Evolutionary conservation across 2,113 vertebrate species (phyloP).

Genomic region (Nycticebus coucang): DNA sequence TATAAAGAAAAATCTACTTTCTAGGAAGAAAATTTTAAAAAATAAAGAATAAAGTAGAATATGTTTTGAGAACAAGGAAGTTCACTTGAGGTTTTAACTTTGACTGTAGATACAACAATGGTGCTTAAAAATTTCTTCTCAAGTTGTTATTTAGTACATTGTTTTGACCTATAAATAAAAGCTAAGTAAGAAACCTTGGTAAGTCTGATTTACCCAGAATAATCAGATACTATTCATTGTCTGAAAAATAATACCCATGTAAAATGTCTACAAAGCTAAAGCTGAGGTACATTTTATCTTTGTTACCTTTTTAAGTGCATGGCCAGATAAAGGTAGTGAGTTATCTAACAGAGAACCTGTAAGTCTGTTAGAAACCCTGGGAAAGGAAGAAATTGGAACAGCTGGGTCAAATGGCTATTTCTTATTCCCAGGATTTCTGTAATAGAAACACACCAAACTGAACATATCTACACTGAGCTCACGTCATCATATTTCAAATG

Average conservation of each 20-base stretch:
- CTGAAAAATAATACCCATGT: constrained; percentile 65
- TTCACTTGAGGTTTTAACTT: background rate
- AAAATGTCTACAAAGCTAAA: constrained; percentile 49
- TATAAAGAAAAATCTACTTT: background rate
- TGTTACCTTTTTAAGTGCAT: background rate
- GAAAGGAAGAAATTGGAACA: constrained; percentile 65
- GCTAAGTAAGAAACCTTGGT: background rate
- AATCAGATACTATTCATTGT: constrained; percentile 60
- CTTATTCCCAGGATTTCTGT: constrained; percentile 39
- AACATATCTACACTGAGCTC: background rate
- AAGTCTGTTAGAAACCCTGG: constrained; percentile 39
- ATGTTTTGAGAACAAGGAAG: background rate
- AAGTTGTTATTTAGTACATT: constrained; percentile 14
- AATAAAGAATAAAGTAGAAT: background rate
- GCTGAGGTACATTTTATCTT: constrained; percentile 36
- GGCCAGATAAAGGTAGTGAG: constrained; percentile 39
- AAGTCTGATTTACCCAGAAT: constrained; percentile 14
- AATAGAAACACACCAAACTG: constrained; percentile 11
- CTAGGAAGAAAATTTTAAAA: background rate
- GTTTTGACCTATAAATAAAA: constrained; percentile 53
- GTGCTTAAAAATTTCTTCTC: constrained; percentile 38
- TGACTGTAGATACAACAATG: background rate
- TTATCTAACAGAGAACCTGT: constrained; percentile 47
- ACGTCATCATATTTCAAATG: background rate
- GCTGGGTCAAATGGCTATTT: background rate